These are phyloP conservation scores for Liasis olivaceus DNA, from an alignment of 2,797 vertebrate genomes.

Conservation along the genomic window DNA sequence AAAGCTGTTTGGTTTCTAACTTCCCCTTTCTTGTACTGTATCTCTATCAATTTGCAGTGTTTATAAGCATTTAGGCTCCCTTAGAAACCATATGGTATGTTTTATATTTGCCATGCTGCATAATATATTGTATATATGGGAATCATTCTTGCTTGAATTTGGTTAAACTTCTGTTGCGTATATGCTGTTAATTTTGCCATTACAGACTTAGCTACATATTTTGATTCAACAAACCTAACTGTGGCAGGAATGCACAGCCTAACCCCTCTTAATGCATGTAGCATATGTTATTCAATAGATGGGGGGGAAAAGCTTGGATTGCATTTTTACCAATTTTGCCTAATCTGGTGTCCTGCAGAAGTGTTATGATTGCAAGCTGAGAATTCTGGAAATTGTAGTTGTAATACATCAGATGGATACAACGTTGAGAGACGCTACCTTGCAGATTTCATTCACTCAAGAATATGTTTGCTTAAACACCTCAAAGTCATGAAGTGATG, in stretches of 20 bases:
- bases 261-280: background rate
- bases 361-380: background rate
- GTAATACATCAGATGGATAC: background rate
- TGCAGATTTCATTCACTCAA: background rate
- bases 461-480: background rate
- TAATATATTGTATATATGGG: background rate
- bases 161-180: no score
- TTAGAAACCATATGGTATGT: background rate
- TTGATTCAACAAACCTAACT: background rate
- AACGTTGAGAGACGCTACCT: background rate
- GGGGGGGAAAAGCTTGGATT: background rate
- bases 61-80: background rate
- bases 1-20: background rate
- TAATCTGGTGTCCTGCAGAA: background rate
- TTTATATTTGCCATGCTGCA: background rate
- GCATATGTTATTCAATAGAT: background rate
- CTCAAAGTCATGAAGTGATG: background rate
- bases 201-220: background rate
- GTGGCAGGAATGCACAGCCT: background rate
- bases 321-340: background rate
- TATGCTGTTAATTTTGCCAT: background rate
- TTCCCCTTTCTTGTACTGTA: background rate
- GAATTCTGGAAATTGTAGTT: background rate
- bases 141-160: background rate
- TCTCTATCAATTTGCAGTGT: background rate